phyloP scores from a whole-genome alignment of 2,888 invertebrate species.

The Serripes groenlandicus region DNA sequence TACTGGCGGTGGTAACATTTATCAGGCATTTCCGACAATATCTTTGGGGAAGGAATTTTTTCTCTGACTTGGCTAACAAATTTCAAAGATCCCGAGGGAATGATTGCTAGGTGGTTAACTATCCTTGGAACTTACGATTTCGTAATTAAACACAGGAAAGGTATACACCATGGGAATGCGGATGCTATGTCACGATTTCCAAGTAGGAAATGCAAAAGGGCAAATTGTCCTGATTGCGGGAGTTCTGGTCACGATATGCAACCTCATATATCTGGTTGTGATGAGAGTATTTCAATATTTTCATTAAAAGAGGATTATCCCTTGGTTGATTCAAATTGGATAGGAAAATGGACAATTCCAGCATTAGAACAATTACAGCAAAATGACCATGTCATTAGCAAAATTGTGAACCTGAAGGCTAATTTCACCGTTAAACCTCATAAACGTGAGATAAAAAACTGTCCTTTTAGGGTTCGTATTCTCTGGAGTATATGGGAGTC shows the following conservation, averaged over 20 bases:
- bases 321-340: constrained; percentile 15
- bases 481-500: constrained; percentile 47
- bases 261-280: background rate
- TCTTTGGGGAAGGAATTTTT: constrained; percentile 61
- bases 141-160: constrained; percentile 29
- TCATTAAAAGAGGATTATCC: constrained; percentile 31
- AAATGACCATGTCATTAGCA: constrained; percentile 22
- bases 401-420: constrained; percentile 20
- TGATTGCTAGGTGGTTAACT: constrained; percentile 41
- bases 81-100: constrained; percentile 69
- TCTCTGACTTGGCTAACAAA: too few species aligned
- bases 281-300: background rate
- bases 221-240: constrained; percentile 18
- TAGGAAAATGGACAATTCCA: constrained; percentile 11
- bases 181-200: constrained; percentile 32
- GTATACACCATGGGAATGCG: constrained; percentile 6
- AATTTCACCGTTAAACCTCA: constrained; percentile 40
- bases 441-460: constrained; percentile 19
- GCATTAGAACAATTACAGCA: constrained; percentile 22
- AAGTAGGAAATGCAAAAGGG: constrained; percentile 27
- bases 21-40: constrained; percentile 69
- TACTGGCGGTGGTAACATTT: constrained; percentile 62
- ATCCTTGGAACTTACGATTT: constrained; percentile 45
- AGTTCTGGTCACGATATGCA: background rate
- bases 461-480: constrained; percentile 6